Evolutionary conservation across 2,797 vertebrate genomes (phyloP).

Genomic region (Pangasius djambal): DNA sequence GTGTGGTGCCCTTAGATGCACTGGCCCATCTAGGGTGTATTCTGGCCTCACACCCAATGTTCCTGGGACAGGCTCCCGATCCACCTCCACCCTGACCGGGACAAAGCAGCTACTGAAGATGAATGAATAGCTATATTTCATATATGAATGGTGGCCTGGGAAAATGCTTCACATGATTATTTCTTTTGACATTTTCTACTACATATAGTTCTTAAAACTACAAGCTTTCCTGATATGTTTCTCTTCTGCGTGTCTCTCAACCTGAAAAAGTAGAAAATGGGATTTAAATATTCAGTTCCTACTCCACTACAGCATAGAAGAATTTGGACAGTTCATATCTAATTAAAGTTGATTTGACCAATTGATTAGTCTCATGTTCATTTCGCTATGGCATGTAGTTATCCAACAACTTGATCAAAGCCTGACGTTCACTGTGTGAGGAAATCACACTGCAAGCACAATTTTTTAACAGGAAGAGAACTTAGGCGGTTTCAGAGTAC

Average conservation of each 20-base stretch:
- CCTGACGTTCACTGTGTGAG: neutral
- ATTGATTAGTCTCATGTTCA: neutral
- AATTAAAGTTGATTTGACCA: neutral
- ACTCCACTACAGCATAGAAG: neutral
- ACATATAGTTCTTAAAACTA: no score
- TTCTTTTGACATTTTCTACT: no score
- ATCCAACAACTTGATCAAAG: neutral
- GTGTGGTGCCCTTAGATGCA: no score
- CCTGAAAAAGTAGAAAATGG: neutral
- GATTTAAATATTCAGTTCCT: neutral
- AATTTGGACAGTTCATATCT: neutral
- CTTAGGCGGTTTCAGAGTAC: neutral
- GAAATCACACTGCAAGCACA: neutral
- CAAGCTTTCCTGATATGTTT: no score
- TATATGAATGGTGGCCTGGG: no score
- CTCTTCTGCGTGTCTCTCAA: no score
- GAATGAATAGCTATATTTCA: no score
- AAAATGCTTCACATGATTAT: no score
- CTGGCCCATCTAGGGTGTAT: no score
- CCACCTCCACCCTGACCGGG: neutral
- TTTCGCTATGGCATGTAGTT: neutral
- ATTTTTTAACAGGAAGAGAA: neutral
- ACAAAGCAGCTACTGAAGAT: no score
- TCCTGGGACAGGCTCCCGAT: neutral
- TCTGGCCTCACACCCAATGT: neutral